phyloP scores from a whole-genome alignment of 2,888 invertebrate genomes.

The Himalopsyche kuldschensis region DNA sequence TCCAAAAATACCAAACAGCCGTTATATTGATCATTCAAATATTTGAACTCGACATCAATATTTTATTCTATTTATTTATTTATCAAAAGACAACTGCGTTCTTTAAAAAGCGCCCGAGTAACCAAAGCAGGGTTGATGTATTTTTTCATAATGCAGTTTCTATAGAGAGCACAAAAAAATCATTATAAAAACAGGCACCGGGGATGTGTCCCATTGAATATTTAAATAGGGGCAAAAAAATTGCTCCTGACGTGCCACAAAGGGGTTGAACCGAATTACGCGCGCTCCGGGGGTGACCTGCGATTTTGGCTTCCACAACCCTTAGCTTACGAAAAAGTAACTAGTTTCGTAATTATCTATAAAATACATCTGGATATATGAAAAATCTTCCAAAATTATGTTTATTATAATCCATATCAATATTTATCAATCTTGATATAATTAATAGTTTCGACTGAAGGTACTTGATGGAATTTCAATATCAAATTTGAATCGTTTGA shows the following conservation, averaged over 20 bases:
- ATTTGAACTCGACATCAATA: not conserved
- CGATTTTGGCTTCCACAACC: not conserved
- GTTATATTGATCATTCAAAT: not conserved
- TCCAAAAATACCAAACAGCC: conserved; percentile 2
- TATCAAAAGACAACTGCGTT: not conserved
- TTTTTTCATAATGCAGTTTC: not conserved
- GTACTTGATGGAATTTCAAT: too few species aligned
- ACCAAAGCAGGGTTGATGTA: not conserved
- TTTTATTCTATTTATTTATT: not conserved
- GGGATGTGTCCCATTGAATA: conserved; percentile 37
- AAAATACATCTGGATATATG: too few species aligned
- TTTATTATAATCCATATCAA: too few species aligned
- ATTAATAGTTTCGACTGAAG: too few species aligned
- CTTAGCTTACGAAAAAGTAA: not conserved
- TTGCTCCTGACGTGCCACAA: conserved; percentile 36
- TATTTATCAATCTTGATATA: too few species aligned
- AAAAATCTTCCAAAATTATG: too few species aligned
- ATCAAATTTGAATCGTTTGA: too few species aligned
- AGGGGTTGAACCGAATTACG: conserved; percentile 40
- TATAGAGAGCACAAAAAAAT: conserved; percentile 9
- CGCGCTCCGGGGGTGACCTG: conserved; percentile 32
- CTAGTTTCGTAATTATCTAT: not conserved
- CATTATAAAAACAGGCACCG: conserved; percentile 29
- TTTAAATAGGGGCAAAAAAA: conserved; percentile 37
- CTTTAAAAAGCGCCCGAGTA: not conserved